These are phyloP conservation scores for Anneissia japonica DNA, from an alignment of 35 echinoderm and acorn worm species.

Conservation along the genomic window DNA sequence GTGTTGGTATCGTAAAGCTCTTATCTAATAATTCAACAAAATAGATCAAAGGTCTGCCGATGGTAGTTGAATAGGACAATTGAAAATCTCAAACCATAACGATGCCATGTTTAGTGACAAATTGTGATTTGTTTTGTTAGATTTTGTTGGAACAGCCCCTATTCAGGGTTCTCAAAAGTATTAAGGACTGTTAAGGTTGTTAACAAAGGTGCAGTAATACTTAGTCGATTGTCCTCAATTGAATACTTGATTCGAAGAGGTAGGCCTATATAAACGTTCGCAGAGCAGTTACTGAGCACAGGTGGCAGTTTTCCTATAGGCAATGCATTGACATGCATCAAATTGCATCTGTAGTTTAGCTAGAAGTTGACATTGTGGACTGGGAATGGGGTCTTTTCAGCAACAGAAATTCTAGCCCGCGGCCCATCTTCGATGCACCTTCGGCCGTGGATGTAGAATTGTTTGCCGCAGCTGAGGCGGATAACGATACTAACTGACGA, in stretches of 20 bases:
- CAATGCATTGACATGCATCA: neutral
- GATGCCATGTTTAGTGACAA: neutral
- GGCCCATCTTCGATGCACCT: neutral
- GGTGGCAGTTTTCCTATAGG: neutral
- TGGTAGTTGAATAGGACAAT: neutral
- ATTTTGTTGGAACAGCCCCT: neutral
- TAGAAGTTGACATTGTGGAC: neutral
- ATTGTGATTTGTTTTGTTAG: neutral
- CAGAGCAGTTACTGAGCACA: neutral
- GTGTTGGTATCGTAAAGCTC: too few relatives aligned
- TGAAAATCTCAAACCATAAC: neutral
- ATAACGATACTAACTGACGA: neutral
- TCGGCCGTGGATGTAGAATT: neutral
- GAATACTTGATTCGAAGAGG: neutral
- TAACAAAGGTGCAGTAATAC: neutral
- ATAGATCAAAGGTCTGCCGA: too few relatives aligned
- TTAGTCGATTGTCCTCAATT: neutral
- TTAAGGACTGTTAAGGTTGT: neutral
- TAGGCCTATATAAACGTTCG: neutral
- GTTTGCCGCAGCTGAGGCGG: neutral
- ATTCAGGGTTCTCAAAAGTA: neutral
- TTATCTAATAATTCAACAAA: too few relatives aligned
- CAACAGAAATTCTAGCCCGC: neutral
- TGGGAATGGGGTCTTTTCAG: neutral
- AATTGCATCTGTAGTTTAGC: neutral